Evolutionary conservation across 2,113 vertebrate genomes (phyloP).

Genomic region (Gymnogyps californianus): DNA sequence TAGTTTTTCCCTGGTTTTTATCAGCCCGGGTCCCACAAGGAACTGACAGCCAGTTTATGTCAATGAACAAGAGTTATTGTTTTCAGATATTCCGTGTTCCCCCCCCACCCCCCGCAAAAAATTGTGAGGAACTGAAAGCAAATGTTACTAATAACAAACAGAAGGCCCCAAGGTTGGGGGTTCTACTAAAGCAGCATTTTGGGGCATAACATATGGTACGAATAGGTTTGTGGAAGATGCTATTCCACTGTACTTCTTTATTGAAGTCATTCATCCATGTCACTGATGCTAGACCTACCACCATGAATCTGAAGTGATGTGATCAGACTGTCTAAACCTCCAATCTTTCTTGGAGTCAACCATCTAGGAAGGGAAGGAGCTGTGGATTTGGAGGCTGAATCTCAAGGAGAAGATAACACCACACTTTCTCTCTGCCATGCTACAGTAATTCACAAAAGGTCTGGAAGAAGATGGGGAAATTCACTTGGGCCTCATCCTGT

Average conservation of each 20-base stretch:
- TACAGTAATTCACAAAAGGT: not conserved
- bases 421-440: not conserved
- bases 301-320: not conserved
- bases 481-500: not conserved
- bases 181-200: constrained; percentile 51
- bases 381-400: not conserved
- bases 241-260: constrained; percentile 10
- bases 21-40: constrained; percentile 82
- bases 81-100: constrained; percentile 80
- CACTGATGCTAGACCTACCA: constrained; percentile 20
- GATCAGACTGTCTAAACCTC: not conserved
- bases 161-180: constrained; percentile 57
- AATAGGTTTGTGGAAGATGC: constrained; percentile 46
- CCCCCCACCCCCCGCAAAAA: not conserved
- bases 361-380: not conserved
- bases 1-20: constrained; percentile 88
- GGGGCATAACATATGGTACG: constrained; percentile 9
- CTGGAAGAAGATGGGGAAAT: not conserved
- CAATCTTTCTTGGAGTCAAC: not conserved
- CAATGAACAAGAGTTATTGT: constrained; percentile 80
- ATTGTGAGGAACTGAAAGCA: constrained; percentile 78
- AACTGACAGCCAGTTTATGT: constrained; percentile 83
- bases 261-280: not conserved
- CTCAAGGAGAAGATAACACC: not conserved
- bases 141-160: constrained; percentile 87